Base-by-base conservation (phyloP, 2,888 invertebrate genomes). In the Callyntrura sp. region DNA sequence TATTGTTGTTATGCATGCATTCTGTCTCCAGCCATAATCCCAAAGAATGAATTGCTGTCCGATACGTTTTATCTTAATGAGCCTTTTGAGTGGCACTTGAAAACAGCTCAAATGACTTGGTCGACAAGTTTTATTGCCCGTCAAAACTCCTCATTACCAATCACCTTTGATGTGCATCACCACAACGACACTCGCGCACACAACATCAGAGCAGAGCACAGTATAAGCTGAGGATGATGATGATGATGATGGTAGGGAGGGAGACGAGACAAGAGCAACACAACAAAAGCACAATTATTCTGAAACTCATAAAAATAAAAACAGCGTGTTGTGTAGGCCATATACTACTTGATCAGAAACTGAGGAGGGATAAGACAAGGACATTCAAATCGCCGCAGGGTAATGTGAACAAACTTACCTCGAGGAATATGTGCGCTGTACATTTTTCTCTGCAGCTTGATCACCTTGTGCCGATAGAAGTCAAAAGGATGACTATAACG, bases 121-220 rank as follows among this genome's bases (percentile, higher is more conserved):
- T 79, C 79, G 79, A 87, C 87, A 87, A 87, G 87, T 87, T 87
- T 87, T 87, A 87, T 87, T 87, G 81, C 79, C 79, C 82, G 65
- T 82, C 82, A 82, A 82, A 62, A 82, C 65, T 62, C 25, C 45
- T 65, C 82, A 82, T 82, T 65, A 65, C 65, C 82, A 82, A 82
- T 82, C 60, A 65, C 82, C 82, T 68, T 57, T 43, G 12, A 35
- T 35, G 35, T 35, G 35, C 35, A 35, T 35, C 35, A 35, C 35
- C 51, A 70, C 43, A 55, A 43, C 65, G 43, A 60, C 60, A 79
- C 2, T 14, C 48, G 43, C 43, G 43, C 43, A 12, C 25, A 25
- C 25, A 25, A 25, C 25, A 23, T 65, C 0, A 68, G 12, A 45
- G 45, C 11, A 5, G 45, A 45, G 11, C 45, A 45, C 11, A 11